Base-by-base conservation (phyloP, 2,113 vertebrate genomes). In the Pavo muticus region DNA sequence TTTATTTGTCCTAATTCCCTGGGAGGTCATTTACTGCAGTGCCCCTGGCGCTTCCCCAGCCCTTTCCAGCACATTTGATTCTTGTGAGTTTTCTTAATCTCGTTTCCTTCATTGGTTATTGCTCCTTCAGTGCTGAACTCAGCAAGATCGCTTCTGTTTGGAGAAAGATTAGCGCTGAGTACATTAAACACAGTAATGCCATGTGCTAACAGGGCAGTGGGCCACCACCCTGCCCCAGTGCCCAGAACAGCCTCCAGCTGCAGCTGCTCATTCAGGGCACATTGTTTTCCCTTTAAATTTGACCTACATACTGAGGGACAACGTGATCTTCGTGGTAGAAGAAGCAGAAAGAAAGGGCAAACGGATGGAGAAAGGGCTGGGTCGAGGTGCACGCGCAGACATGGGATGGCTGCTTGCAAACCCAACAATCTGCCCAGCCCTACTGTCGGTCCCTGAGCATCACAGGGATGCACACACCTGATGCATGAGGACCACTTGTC, bases 101-200 rank as follows among this genome's bases (percentile, higher is more conserved):
- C 91, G 79, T 95, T 95, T 95, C 93, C 96, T 94, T 94, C 90
- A 40, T 94, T 85, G 90, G 95, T 96, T 97, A 97, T 97, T 97
- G 96, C 95, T 97, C 93, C 85, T 92, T 70, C 96, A 81, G 85
- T 93, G 96, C 94, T 96, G 96, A 98, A 92, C 96, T 96, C 97
- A 97, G 96, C 92, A 95, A 95, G 96, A 96, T 95, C 27, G 76
- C 88, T 60, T 37, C 95, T 97, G 96, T 97, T 98, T 97, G 88
- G 95, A 96, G 93, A 94, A 90, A 64, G 81, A 94, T 98, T 97
- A 98, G 93, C 54, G 5, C 95, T 27, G 91, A 98, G 96, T 90
- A 87, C 85, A 96, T 94, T 90, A 97, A 97, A 90, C 94, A 96
- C 78, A 65, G 91, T 91, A 90, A 97, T 88, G 96, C 87, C 81